Evolutionary conservation across 2,113 vertebrate species (phyloP).

Genomic region (Salvator merianae): DNA sequence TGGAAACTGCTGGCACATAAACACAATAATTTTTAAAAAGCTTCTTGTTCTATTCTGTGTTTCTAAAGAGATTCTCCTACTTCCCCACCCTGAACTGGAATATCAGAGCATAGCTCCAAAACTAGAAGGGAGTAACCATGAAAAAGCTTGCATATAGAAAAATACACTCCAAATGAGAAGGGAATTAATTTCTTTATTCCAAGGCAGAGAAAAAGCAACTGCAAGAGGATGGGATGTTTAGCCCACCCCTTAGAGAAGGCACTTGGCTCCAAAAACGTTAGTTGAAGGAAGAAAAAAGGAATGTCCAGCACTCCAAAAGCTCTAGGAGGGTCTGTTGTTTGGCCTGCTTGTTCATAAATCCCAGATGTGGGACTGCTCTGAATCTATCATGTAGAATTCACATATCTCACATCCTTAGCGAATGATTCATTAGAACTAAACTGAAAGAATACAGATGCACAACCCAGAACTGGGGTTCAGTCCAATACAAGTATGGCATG

Average conservation of each 20-base stretch:
- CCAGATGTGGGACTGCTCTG: neutral
- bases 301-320: neutral
- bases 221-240: neutral
- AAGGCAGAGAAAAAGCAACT: neutral
- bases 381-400: neutral
- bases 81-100: neutral
- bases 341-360: neutral
- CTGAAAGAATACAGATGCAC: neutral
- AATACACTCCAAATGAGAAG: neutral
- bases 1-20: neutral
- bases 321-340: neutral
- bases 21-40: neutral
- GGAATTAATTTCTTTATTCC: neutral
- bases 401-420: neutral
- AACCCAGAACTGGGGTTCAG: neutral
- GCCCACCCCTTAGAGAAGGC: too few species aligned
- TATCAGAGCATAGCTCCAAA: neutral
- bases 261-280: neutral
- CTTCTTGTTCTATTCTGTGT: neutral
- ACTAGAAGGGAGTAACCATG: neutral
- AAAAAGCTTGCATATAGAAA: neutral
- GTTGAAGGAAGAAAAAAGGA: neutral
- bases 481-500: neutral
- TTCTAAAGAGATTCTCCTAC: neutral
- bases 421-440: neutral